Conservation (phyloP, 2,797 vertebrate genomes). For the Chrosomus eos region DNA sequence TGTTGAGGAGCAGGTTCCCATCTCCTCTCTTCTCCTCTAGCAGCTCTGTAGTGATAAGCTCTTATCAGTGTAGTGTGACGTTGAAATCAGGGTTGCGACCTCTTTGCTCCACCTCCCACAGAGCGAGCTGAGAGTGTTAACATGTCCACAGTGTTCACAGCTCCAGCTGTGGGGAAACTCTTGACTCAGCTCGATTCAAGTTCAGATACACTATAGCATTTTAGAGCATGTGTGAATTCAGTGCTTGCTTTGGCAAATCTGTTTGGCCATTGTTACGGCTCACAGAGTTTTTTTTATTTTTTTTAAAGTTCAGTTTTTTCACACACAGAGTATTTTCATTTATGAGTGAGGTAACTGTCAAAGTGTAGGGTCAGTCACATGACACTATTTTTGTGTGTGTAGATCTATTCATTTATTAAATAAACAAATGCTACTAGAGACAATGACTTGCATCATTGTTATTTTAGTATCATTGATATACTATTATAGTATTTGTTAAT, state of each 20-base stretch:
- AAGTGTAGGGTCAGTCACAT: background rate
- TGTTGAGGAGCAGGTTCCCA: conserved; percentile 17
- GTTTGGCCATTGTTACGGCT: background rate
- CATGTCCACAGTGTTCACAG: conserved; percentile 3
- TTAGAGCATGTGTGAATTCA: background rate
- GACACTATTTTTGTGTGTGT: background rate
- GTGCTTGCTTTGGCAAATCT: background rate
- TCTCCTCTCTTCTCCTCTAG: conserved; percentile 9
- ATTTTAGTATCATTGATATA: too few species aligned
- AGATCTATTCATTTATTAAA: background rate
- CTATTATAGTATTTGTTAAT: too few species aligned
- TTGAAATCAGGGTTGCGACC: conserved; percentile 32
- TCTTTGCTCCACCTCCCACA: conserved; percentile 10
- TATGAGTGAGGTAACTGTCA: background rate
- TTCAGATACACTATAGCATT: background rate
- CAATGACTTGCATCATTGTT: too few species aligned
- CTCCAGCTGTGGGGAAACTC: conserved; percentile 2
- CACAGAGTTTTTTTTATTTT: background rate
- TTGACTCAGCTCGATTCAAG: conserved; percentile 15
- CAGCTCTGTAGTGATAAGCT: conserved; percentile 23
- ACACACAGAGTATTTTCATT: background rate
- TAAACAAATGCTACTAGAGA: background rate
- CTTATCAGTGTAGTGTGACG: conserved; percentile 38
- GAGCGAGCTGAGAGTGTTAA: conserved; percentile 32
- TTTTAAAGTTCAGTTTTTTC: background rate